Evolutionary conservation across 2,797 vertebrate species (phyloP).

Genomic region (Cryptoblepharus egeriae): DNA sequence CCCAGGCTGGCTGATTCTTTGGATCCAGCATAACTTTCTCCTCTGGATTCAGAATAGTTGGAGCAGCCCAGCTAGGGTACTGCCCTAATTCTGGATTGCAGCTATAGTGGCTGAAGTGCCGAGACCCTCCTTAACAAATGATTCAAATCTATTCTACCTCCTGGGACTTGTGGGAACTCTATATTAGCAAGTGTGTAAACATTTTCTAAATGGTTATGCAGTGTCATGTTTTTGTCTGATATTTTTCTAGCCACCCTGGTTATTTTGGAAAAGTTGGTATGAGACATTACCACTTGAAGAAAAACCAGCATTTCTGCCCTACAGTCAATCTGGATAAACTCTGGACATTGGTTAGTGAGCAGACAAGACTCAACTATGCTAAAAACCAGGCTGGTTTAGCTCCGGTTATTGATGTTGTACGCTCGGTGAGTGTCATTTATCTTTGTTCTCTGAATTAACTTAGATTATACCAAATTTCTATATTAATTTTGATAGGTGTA

Average conservation of each 20-base stretch:
- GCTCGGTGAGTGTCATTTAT: conserved; percentile 79
- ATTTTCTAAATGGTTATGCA: too few relatives aligned
- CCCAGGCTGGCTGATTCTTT: too few relatives aligned
- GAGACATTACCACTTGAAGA: conserved; percentile 88
- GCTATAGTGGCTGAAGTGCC: too few relatives aligned
- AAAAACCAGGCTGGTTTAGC: conserved; percentile 90
- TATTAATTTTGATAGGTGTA: not conserved
- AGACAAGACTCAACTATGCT: conserved; percentile 88
- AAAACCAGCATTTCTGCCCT: conserved; percentile 84
- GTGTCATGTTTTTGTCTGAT: not conserved
- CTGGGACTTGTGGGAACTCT: not conserved
- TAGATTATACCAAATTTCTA: not conserved
- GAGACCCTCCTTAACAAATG: too few relatives aligned
- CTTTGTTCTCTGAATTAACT: fast-evolving
- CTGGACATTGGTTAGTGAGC: conserved; percentile 92
- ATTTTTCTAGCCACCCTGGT: conserved; percentile 81
- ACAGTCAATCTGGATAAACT: conserved; percentile 89
- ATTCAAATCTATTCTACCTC: too few relatives aligned
- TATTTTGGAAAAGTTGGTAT: conserved; percentile 89
- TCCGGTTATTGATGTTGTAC: conserved; percentile 93
- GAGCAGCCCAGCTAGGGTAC: too few relatives aligned
- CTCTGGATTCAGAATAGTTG: too few relatives aligned
- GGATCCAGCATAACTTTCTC: too few relatives aligned
- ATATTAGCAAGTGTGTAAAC: too few relatives aligned
- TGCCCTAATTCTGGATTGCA: too few relatives aligned